Conservation (phyloP, 1,140 invertebrate genomes). For the Melipona quadrifasciata region DNA sequence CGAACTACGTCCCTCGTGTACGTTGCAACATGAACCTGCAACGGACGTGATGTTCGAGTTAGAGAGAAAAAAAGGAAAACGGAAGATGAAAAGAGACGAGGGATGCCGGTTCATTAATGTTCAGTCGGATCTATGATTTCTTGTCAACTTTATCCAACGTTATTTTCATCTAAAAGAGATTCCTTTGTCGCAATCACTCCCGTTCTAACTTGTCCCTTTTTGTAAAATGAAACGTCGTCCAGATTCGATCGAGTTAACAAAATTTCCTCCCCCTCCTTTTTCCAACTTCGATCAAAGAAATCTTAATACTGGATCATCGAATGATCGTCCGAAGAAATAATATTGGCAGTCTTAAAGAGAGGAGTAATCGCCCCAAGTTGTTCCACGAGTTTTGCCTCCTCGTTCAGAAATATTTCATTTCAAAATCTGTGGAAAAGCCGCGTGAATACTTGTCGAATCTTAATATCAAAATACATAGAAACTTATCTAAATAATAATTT, state of each 20-base stretch:
- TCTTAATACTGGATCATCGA: not conserved
- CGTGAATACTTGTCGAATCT: conserved; percentile 29
- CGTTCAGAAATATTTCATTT: conserved; percentile 45
- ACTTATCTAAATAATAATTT: not conserved
- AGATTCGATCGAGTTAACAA: not conserved
- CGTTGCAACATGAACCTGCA: conserved; percentile 51
- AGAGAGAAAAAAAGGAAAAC: not conserved
- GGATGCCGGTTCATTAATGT: conserved; percentile 24
- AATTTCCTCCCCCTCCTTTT: not conserved
- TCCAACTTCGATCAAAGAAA: not conserved
- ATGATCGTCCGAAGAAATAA: not conserved
- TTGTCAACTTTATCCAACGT: not conserved
- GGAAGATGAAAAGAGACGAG: not conserved
- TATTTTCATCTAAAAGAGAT: not conserved
- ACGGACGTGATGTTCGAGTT: conserved; percentile 21
- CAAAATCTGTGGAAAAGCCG: conserved; percentile 27
- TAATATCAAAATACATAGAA: conserved; percentile 9
- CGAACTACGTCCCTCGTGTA: conserved; percentile 28
- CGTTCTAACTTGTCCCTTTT: not conserved
- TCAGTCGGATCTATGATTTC: conserved; percentile 49
- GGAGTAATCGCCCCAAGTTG: not conserved
- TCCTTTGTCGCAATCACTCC: not conserved
- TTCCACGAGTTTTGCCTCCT: not conserved
- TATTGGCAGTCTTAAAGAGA: not conserved
- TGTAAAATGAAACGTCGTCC: not conserved